Evolutionary conservation across 2,797 vertebrate species (phyloP).

Genomic region (Psittacula echo): DNA sequence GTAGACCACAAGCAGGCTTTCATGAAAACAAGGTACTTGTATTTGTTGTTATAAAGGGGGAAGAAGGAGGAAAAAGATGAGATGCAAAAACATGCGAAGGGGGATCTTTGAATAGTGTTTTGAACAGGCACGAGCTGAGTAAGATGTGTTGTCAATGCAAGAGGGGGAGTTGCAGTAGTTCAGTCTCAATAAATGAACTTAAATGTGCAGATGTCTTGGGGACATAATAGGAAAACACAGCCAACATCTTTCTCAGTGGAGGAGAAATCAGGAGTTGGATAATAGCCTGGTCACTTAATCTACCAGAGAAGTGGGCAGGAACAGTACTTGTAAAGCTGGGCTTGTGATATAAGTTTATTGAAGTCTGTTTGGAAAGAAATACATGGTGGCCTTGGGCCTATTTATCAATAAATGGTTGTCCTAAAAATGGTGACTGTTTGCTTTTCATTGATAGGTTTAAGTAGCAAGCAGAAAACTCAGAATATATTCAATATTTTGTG

Average conservation of each 20-base stretch:
- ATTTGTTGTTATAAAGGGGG: not conserved
- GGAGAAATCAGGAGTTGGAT: not conserved
- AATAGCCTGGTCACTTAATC: not conserved
- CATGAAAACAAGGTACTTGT: not conserved
- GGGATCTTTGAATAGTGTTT: not conserved
- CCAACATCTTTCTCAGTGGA: not conserved
- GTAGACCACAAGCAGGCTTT: not conserved
- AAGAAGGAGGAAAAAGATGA: not conserved
- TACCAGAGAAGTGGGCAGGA: not conserved
- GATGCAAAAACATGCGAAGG: not conserved
- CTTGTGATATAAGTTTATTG: not conserved
- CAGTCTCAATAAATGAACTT: not conserved
- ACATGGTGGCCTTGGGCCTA: not conserved
- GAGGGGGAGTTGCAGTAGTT: not conserved
- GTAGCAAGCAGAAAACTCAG: not conserved
- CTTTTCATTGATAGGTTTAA: not conserved
- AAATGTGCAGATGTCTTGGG: not conserved
- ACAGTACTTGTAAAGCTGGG: not conserved
- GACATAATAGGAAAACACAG: not conserved
- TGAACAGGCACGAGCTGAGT: not conserved
- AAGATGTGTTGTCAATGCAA: not conserved
- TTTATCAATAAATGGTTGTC: not conserved
- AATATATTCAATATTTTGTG: not conserved
- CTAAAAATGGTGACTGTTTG: not conserved
- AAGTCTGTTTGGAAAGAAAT: not conserved